Evolutionary conservation across 2,888 invertebrate species (phyloP).

Genomic region (Cephonodes hylas): DNA sequence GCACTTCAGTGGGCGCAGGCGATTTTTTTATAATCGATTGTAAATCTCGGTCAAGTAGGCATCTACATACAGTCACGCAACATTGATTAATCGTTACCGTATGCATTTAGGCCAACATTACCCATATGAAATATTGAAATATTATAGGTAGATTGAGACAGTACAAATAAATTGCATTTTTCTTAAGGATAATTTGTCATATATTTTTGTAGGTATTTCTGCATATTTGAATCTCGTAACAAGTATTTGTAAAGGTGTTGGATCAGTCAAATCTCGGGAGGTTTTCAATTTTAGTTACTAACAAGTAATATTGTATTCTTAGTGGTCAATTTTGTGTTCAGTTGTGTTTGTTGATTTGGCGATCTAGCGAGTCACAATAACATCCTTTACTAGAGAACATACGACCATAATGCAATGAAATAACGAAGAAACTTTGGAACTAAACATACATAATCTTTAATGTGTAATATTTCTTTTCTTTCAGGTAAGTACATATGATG

Average conservation of each 20-base stretch:
- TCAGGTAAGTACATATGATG: constrained; percentile 28
- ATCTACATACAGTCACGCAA: constrained; percentile 33
- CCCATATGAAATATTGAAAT: neutral
- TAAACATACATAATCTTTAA: constrained; percentile 25
- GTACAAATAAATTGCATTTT: neutral
- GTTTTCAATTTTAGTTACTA: no score
- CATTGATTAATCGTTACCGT: constrained; percentile 38
- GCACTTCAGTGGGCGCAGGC: constrained; percentile 36
- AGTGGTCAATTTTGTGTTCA: no score
- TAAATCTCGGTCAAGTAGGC: constrained; percentile 50
- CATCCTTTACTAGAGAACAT: no score
- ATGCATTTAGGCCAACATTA: constrained; percentile 22
- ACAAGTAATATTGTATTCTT: no score
- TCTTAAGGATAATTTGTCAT: neutral
- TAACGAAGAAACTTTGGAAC: constrained; percentile 32
- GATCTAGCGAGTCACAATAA: no score
- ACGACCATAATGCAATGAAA: neutral
- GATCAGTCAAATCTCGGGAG: no score
- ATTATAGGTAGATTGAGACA: neutral
- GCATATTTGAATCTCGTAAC: no score
- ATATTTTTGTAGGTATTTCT: no score
- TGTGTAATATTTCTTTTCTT: constrained; percentile 29
- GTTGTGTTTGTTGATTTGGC: no score
- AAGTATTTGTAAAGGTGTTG: no score
- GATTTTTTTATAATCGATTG: constrained; percentile 31